A percentile compares a stretch with the other conserved stretches of the same genome.
These are phyloP conservation scores for Anas georgica DNA, from an alignment of 2,797 vertebrate genomes.

Conservation along the genomic window DNA sequence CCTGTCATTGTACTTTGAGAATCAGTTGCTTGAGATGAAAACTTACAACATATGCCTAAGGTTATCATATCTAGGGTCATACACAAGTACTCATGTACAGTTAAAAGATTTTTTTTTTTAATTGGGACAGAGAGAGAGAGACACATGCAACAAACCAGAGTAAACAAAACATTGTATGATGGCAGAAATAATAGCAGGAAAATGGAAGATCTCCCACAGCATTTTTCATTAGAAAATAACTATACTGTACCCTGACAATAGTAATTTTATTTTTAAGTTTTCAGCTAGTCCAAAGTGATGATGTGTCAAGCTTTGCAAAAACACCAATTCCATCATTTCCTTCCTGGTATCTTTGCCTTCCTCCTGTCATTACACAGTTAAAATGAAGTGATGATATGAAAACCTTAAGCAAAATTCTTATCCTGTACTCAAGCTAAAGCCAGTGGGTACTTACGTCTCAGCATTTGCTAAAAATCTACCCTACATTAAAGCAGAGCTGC, in stretches of 20 bases:
- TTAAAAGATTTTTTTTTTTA: background rate
- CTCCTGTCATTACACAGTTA: background rate
- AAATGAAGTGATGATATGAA: constrained; percentile 22
- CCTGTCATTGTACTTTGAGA: constrained; percentile 79
- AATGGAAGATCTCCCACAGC: constrained; percentile 4
- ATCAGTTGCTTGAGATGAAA: constrained; percentile 45
- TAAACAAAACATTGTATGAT: background rate
- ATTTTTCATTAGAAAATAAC: constrained; percentile 52
- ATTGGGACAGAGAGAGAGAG: background rate
- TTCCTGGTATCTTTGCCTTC: background rate
- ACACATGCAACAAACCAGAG: constrained; percentile 61
- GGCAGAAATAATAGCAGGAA: constrained; percentile 16
- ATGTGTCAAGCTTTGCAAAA: constrained; percentile 46
- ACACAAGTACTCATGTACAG: constrained; percentile 15
- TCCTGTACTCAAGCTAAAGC: background rate
- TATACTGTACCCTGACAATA: constrained; percentile 38
- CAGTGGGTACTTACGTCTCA: background rate
- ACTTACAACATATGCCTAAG: constrained; percentile 16
- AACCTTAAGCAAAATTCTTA: background rate
- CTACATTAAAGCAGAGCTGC: background rate
- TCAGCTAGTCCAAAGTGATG: constrained; percentile 16
- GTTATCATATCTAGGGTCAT: constrained; percentile 68
- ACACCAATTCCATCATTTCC: constrained; percentile 52
- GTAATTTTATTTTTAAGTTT: constrained; percentile 19
- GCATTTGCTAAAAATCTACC: background rate